Conservation (phyloP, 2,888 invertebrate genomes). For the Sminthurinus aureus region DNA sequence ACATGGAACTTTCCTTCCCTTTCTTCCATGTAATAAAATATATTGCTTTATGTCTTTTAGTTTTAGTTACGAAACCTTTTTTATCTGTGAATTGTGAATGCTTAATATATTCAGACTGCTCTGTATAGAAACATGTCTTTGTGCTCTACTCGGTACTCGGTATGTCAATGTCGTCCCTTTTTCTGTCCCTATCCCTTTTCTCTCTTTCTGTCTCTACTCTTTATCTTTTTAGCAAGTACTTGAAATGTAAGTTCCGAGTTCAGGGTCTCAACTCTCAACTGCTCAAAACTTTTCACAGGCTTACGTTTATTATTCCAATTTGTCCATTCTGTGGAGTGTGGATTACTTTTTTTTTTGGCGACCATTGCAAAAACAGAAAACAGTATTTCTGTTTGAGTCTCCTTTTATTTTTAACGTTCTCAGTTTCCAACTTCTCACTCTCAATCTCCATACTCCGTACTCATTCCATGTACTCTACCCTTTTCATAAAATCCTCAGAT, state of each 20-base stretch:
- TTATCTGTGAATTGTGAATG: neutral
- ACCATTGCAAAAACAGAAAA: too few relatives aligned
- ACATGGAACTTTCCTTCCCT: too few relatives aligned
- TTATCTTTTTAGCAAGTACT: neutral
- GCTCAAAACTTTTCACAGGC: too few relatives aligned
- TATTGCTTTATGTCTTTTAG: neutral
- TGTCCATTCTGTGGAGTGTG: neutral
- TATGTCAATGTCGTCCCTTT: neutral
- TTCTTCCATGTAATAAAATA: neutral
- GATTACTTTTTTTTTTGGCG: neutral
- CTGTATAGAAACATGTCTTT: neutral
- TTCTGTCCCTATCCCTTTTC: neutral
- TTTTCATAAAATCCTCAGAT: neutral
- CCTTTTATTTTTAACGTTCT: too few relatives aligned
- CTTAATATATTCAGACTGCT: neutral
- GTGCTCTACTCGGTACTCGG: neutral
- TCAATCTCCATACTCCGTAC: too few relatives aligned
- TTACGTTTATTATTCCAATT: neutral
- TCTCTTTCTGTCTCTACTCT: neutral
- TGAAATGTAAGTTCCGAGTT: too few relatives aligned
- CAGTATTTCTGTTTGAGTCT: too few relatives aligned
- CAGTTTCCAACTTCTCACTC: too few relatives aligned
- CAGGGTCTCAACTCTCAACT: too few relatives aligned
- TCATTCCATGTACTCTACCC: too few relatives aligned
- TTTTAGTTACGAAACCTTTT: neutral